A percentile compares a stretch with the other conserved stretches of the same genome.
These are phyloP conservation scores for Rhagoletis pomonella DNA, from an alignment of 1,140 invertebrate species.

Conservation along the genomic window DNA sequence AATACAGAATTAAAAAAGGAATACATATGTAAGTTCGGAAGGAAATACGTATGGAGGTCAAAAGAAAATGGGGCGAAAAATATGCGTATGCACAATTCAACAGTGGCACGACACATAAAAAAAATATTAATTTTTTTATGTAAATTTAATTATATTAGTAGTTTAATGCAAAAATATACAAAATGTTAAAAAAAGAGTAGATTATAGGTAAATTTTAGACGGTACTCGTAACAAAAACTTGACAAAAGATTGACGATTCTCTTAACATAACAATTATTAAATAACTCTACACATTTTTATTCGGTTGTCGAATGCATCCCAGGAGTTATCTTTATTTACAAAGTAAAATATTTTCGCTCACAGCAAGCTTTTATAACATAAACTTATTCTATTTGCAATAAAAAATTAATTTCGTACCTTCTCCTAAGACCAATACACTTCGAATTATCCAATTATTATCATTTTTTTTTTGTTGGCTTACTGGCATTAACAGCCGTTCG, in stretches of 20 bases:
- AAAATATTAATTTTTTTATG: too few species aligned
- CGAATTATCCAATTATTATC: not conserved
- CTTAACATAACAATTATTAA: not conserved
- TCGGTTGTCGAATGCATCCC: not conserved
- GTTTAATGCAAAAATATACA: too few species aligned
- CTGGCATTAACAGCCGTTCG: not conserved
- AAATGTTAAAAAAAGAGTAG: too few species aligned
- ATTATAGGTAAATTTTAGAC: not conserved
- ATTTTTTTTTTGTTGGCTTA: not conserved
- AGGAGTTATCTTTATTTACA: not conserved
- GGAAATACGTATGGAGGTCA: not conserved
- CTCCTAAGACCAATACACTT: not conserved
- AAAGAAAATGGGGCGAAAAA: too few species aligned
- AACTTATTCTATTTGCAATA: not conserved
- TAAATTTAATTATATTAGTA: too few species aligned
- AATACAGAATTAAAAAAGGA: too few species aligned
- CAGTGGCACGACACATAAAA: too few species aligned
- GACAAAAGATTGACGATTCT: not conserved
- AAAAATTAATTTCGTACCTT: not conserved
- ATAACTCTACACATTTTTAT: slow-evolving; percentile 2
- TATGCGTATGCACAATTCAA: too few species aligned
- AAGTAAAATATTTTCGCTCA: not conserved
- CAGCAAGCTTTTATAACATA: not conserved
- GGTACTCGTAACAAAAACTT: not conserved
- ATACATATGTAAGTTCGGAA: not conserved